Base-by-base conservation (phyloP, 2,888 invertebrate genomes). In the Yponomeuta malinellus region DNA sequence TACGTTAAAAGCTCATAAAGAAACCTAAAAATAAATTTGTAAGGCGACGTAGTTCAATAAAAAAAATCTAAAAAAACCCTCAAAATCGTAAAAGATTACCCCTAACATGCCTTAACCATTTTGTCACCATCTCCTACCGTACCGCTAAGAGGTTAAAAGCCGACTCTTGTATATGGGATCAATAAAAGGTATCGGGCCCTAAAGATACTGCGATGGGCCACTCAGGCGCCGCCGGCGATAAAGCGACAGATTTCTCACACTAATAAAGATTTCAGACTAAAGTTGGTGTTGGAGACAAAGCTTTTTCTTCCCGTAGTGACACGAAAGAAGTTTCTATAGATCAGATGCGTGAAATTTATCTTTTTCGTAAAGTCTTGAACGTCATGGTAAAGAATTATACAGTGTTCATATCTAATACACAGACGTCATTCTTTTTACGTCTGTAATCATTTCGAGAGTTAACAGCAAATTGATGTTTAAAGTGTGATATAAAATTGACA, bases 81-180 rank as follows among this genome's bases (percentile, higher is more conserved):
- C 15, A 15, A 59, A 59, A 59, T 59, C 52, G 52, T 59, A 59
- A 59, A 59, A 59, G 15, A 59, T 59, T 59, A 59, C 52, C 52
- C 52, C 52, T 59, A 8, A 59, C 52, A 59, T 59, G 52, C 52
- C 52, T 59, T 59, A 59, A 59, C 52, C 52, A 59, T 59, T 59
- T 59, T 15, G 52, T 59, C 52, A 15, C 52, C 52, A 59, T 12
- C 52, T 59, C 52, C 52, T 59, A 59, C 52, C 52, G 52, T 59
- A 59, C 52, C 52, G 52, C 15, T 59, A 59, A 59, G 52, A 59
- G 52, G 52, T 59, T 59, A 59, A 59, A 59, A 59, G 52, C 52
- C 52, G 52, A 59, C 52, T 12, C 52, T 59, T 59, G 52, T 59
- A 59, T 59, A 59, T 59, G 52, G 52, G 52, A 59, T 59, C 52